phyloP scores from a whole-genome alignment of 2,797 vertebrate species.

The Gephyroberyx darwinii region DNA sequence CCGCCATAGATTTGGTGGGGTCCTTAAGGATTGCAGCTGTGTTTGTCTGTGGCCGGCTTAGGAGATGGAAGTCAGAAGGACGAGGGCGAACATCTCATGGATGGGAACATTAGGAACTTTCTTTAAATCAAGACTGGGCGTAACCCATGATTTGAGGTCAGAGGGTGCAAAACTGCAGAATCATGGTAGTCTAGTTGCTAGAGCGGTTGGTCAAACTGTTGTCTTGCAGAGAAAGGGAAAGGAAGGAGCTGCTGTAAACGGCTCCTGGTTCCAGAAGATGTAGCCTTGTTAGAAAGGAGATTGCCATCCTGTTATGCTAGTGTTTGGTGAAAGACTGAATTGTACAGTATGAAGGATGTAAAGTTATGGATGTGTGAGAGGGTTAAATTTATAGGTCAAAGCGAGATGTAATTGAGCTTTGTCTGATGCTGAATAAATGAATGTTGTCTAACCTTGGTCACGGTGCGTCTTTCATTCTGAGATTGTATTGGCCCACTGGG shows the following conservation, averaged over 20 bases:
- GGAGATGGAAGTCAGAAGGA: constrained; percentile 18
- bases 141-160: neutral
- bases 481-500: neutral
- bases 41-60: constrained; percentile 2
- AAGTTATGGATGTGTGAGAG: neutral
- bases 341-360: neutral
- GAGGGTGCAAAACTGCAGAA: neutral
- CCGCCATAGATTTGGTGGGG: constrained; percentile 28
- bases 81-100: neutral
- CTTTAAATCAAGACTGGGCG: constrained; percentile 10
- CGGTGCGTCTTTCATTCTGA: neutral
- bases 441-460: constrained; percentile 4
- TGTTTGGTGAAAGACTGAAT: constrained; percentile 16
- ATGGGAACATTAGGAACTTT: constrained; percentile 20
- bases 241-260: constrained; percentile 5
- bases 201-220: neutral
- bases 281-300: neutral
- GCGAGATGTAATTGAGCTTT: constrained; percentile 2
- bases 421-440: constrained; percentile 18
- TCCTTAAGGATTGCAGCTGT: neutral
- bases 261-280: neutral
- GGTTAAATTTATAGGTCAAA: constrained; percentile 3
- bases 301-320: neutral
- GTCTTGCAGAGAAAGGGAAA: constrained; percentile 1
- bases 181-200: constrained; percentile 1